Evolutionary conservation across 2,888 invertebrate species (phyloP), one percentile per base, ranked within the genome.

Genomic region (Hedychridium roseum): DNA sequence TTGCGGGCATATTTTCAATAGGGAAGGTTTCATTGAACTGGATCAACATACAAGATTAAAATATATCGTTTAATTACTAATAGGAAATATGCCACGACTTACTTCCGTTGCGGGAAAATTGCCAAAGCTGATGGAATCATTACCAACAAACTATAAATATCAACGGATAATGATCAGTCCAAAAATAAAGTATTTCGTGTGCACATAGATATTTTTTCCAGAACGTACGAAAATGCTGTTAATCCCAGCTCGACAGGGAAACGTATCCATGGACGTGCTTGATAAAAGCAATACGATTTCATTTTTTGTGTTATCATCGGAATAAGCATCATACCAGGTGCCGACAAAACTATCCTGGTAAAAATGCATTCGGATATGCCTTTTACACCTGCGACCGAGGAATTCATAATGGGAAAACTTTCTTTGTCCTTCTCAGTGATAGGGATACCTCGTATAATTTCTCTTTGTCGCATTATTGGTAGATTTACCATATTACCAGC

Each of bases 241-340:
- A 65, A 46, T 11, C 37, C 14, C 5, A 45, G 23, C 40, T 60
- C 48, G 0, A 64, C 36, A 3, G 56, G 44, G 3, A 53, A 23
- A 14, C 30, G 26, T n/a, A 60, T 34, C 62, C 64, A 60, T 2
- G 57, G 53, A 11, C 53, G 46, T 9, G 12, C 34, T 17, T 61
- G 60, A 23, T 54, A 58, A 23, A 66, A 69, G 28, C 67, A 61
- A 6, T 54, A 51, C 0, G 43, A 27, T 30, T 49, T 49, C 14
- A 67, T 37, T 12, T 34, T 32, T 5, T 59, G 36, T 21, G 49
- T 48, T 30, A 66, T 31, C 3, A 63, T 23, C 16, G 67, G 64
- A 39, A 69, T 52, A 7, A 61, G 23, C n/a, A 69, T 31, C 51
- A 68, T 54, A 49, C 61, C 64, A 3, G 67, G 67, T n/a, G 64